Base-by-base conservation (phyloP, 2,113 vertebrate genomes). In the Gymnocephalus cernua region DNA sequence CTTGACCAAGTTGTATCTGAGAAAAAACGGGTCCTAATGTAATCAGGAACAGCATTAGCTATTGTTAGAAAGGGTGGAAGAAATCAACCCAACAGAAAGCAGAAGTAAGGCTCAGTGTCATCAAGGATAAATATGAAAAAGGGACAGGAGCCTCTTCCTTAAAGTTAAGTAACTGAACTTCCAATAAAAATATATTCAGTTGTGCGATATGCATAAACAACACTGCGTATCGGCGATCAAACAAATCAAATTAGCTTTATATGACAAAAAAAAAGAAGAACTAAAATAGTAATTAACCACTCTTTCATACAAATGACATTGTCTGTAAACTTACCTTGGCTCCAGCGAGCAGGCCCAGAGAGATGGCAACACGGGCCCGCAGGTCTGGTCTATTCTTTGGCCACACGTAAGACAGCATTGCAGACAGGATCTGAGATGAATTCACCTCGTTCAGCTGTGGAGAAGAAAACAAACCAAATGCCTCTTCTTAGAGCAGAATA, bases 331-430 rank as follows among this genome's bases (percentile, higher is more conserved):
- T 13, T 94, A 99, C 98, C 96, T 99, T 99, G 73, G 98, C 96
- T 87, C 95, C 94, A 45, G 95, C 98, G 25, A 99, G 94, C 69
- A 99, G 95, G 38, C 96, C 96, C 64, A 99, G 91, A 6, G 98
- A 97, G 48, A 99, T 47, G 67, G 93, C 97, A 15, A 99, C 98
- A 85, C 98, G 96, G 58, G 97, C 96, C 19, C 97, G 92, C 4
- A 99, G 94, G 92, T 99, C 98, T 6, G 98, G 98, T 85, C 97
- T 94, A 80, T 99, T 96, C 69, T 96, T 97, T 65, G 98, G 98
- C 98, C 98, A 99, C 76, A 99, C 97, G 0, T 99, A 98, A 6
- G 96, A 95, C 75, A 99, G 83, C 98, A 99, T 99, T 0, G 97
- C 98, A 87, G 93, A 93, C 63, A 99, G 88, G 84, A 99, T 99